A percentile compares a stretch with the other conserved stretches of the same genome.
Evolutionary conservation across 2,888 invertebrate species (phyloP).

Genomic region (Sphinx pinastri): DNA sequence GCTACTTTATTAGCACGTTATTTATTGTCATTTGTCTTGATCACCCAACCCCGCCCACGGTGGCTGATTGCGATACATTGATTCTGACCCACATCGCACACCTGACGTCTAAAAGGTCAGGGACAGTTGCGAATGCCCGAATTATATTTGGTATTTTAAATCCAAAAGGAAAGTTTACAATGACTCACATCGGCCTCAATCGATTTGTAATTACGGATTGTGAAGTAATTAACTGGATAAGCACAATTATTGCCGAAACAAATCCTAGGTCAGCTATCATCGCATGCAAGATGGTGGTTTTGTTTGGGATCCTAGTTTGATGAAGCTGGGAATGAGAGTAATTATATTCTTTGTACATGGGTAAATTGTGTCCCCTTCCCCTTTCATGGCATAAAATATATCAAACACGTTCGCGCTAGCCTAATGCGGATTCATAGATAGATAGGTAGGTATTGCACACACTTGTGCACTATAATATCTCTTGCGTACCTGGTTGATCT

Average conservation of each 20-base stretch:
- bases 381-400: no score
- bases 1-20: neutral
- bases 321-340: no score
- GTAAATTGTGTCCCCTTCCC: neutral
- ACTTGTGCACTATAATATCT: no score
- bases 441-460: no score
- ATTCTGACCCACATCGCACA: constrained; percentile 25
- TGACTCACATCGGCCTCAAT: constrained; percentile 2
- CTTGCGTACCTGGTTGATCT: no score
- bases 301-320: no score
- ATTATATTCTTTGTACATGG: neutral
- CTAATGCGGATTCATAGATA: no score
- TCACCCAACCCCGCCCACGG: constrained; percentile 21
- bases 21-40: constrained; percentile 10
- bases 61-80: constrained; percentile 15
- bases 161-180: constrained; percentile 26
- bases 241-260: neutral
- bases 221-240: constrained; percentile 8
- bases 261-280: neutral
- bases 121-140: constrained; percentile 14
- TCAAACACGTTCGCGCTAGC: no score
- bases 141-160: constrained; percentile 27
- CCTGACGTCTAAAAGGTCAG: constrained; percentile 18
- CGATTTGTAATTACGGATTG: neutral
- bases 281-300: neutral